Base-by-base conservation (phyloP, 2,888 invertebrate species). In the Tetramorium bicarinatum region DNA sequence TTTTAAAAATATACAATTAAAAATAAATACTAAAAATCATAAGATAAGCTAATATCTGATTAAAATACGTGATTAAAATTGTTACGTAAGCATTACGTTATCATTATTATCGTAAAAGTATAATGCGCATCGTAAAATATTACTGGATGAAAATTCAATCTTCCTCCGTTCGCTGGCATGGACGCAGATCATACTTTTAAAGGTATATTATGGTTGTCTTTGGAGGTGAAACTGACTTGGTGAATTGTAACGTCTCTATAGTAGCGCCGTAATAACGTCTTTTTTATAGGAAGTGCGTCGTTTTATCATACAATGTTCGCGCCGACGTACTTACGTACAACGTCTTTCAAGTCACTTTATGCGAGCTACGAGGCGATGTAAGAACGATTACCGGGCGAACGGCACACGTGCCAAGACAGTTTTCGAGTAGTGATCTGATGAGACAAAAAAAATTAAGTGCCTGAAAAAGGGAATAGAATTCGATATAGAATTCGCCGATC, bases 231-330 rank as follows among this genome's bases (percentile, higher is more conserved):
- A 56, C 67, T 77, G 69, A 77, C 44, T 44, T n/a, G 44, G 44
- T 25, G 29, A 76, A 76, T 76, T 52, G 66, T 64, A 76, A 41
- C 34, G 29, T 67, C 29, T 29, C 44, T 34, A 11, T 56, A 52
- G 44, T 67, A 56, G 21, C 15, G 44, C 15, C 69, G 44, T n/a
- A 67, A 67, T 77, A 77, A 77, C 56, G 77, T 56, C 44, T 77
- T 67, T 77, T 77, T 77, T 77, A 77, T 77, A 56, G 69, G 15
- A 67, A 77, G 69, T 77, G 56, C 54, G 44, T 67, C 56, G 56
- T 67, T 77, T 44, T 41, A 54, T 67, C 29, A 15, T n/a, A 74
- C 41, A 44, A 59, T n/a, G 44, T n/a, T 41, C 38, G n/a, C 18
- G 67, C 25, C 67, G 56, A 77, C 29, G 29, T 67, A 56, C 69